Evolutionary conservation across 2,797 vertebrate species (phyloP), one percentile per base, ranked within the genome.

Genomic region (Sciaenops ocellatus): DNA sequence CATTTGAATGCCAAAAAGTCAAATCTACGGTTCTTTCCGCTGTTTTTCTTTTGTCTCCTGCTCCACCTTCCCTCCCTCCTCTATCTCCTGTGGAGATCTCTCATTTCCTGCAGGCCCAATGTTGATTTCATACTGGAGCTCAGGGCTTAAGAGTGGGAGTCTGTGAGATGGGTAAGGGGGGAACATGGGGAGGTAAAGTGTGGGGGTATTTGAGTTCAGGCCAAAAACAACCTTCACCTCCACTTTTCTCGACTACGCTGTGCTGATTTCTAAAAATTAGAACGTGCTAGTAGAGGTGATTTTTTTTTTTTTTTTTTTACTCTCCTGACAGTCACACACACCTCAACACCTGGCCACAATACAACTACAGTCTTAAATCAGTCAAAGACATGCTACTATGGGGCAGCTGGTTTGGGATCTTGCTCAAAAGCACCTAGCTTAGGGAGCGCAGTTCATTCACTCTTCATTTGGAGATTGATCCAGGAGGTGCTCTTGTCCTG

Each of bases 21-120:
- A 82, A 85, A 88, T 87, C 84, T 80, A 41, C 57, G 78, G 59
- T 85, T 88, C 76, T 89, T 84, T 89, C 77, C 6, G 51, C 76
- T 92, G 79, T 90, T 92, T 88, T 91, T 84, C 88, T 90, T 91
- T 86, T 86, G 85, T 89, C 76, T 86, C 88, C 81, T 85, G 85
- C 90, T 80, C 72, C 76, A 78, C 65, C 56, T 67, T 71, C 70
- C 77, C 85, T 76, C 81, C 88, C 85, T 85, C 68, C 69, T 52
- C 71, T 94, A 94, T 94, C 94, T 93, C 88, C 86, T 89, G 86
- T 93, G 87, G 86, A 93, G 92, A 94, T 94, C 92, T 94, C 92
- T 94, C 91, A 94, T 94, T 94, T 94, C 94, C 94, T 95, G 94
- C 88, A 88, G 86, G 78, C 87, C 86, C 86, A 88, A 93, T 87